These are phyloP conservation scores for Thalassarche chlororhynchos DNA, from an alignment of 2,113 vertebrate genomes.

Conservation along the genomic window DNA sequence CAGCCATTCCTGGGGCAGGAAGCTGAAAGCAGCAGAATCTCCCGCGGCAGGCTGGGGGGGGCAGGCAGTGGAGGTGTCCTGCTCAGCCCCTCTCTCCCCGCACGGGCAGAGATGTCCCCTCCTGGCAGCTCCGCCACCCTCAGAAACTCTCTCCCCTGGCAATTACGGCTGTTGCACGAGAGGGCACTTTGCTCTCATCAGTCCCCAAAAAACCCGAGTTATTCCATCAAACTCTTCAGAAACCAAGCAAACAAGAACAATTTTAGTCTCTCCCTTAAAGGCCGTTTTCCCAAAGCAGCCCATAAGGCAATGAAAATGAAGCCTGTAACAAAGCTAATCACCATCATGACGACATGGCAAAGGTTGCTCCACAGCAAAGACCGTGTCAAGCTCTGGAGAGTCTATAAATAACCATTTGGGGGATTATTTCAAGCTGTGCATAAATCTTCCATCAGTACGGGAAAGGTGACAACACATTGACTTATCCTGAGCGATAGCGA, in stretches of 20 bases:
- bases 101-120: neutral
- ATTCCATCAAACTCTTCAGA: neutral
- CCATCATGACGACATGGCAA: accelerated
- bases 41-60: accelerated
- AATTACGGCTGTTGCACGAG: accelerated
- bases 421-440: neutral
- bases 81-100: neutral
- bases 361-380: neutral
- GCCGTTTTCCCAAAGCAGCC: neutral
- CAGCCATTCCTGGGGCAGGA: neutral
- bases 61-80: neutral
- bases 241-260: accelerated
- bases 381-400: accelerated
- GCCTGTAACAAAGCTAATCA: neutral
- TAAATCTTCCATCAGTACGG: neutral
- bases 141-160: neutral
- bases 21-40: neutral
- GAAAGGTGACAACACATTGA: neutral
- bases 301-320: accelerated
- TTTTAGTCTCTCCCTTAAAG: no score
- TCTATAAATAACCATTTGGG: neutral
- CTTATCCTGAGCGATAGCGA: accelerated
- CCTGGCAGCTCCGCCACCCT: accelerated
- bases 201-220: neutral
- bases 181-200: neutral